Evolutionary conservation across 2,113 vertebrate species (phyloP).

Genomic region (Bettongia penicillata): DNA sequence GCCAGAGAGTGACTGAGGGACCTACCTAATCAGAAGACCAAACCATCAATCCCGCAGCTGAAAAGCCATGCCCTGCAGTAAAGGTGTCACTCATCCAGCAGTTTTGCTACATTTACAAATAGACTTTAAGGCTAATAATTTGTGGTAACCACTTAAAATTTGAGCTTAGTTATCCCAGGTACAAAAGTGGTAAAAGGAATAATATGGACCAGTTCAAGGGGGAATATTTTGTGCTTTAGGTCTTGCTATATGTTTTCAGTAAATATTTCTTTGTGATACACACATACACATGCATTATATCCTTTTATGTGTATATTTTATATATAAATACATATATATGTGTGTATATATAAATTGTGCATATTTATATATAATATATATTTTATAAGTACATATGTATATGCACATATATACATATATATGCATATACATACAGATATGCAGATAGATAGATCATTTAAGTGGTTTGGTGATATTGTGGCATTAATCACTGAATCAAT

Average conservation of each 20-base stretch:
- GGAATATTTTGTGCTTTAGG: background rate
- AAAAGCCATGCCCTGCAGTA: background rate
- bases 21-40: background rate
- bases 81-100: background rate
- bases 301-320: background rate
- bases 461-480: background rate
- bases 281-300: background rate
- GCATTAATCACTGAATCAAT: background rate
- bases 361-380: too few relatives aligned
- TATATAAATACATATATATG: too few relatives aligned
- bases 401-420: background rate
- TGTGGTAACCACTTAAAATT: background rate
- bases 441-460: background rate
- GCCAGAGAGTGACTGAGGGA: background rate
- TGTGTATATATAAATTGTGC: background rate
- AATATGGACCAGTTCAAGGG: background rate
- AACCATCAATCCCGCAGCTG: background rate
- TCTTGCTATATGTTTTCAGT: background rate
- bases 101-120: background rate
- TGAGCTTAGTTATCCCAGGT: background rate
- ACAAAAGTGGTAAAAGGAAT: background rate
- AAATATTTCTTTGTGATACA: background rate
- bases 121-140: background rate
- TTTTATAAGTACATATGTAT: background rate
- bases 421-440: background rate